Base-by-base conservation (phyloP, 2,797 vertebrate species). In the Fundulus diaphanus region DNA sequence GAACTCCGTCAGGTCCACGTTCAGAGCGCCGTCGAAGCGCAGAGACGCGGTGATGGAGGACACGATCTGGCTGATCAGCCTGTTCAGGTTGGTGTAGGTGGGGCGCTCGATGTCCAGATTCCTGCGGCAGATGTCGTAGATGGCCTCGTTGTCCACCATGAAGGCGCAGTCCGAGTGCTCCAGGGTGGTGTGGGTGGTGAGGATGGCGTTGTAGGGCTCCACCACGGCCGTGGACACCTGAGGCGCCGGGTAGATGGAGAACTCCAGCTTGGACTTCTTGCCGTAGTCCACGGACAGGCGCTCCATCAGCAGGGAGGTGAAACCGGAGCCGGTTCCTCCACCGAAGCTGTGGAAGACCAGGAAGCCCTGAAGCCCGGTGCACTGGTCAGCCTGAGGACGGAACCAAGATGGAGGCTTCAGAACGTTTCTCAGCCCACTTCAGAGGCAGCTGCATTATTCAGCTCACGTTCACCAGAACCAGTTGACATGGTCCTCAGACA, bases 251-350 rank as follows among this genome's bases (percentile, higher is more conserved):
- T 92, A 92, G 0, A 95, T 85, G 0, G 91, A 87, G 93, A 96
- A 92, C 78, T 96, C 95, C 18, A 96, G 85, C 72, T 96, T 96
- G 57, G 96, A 96, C 80, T 96, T 96, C 77, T 96, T 96, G 29
- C 95, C 95, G 0, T 96, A 96, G 69, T 96, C 96, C 27, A 96
- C 96, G 0, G 96, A 96, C 76, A 96, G 95, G 15, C 95, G 91
- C 66, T 97, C 96, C 95, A 97, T 96, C 61, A 96, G 78, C 40
- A 97, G 85, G 1, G 96, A 96, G 66, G 96, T 96, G 92, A 96
- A 96, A 7, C 96, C 96, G 0, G 96, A 96, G 51, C 96, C 96
- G 0, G 96, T 96, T 48, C 96, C 95, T 0, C 96, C 96, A 3
- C 95, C 95, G 0, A 96, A 96, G 0, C 95, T 95, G 1, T 85